Percentiles rank a stretch among this genome's conserved stretches.
These are phyloP conservation scores for Bubalus kerabau DNA, from an alignment of 2,113 vertebrate species.

Conservation along the genomic window DNA sequence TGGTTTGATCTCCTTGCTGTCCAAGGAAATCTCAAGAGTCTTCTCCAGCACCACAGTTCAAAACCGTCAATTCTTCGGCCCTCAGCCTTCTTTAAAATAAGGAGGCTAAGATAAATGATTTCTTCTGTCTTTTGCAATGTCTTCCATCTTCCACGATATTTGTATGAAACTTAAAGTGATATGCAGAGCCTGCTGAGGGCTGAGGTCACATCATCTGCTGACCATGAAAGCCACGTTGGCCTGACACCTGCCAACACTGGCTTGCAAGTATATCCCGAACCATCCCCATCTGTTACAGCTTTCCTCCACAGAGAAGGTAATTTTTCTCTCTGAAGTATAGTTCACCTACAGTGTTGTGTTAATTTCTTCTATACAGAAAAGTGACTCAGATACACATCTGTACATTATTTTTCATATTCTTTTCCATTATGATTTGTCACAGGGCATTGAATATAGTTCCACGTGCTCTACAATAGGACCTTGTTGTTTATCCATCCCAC, in stretches of 20 bases:
- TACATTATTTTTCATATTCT: neutral
- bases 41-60: neutral
- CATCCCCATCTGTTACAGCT: neutral
- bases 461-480: neutral
- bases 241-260: neutral
- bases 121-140: neutral
- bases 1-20: neutral
- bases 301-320: neutral
- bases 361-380: neutral
- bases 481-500: neutral
- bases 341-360: neutral
- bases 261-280: no score
- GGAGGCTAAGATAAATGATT: neutral
- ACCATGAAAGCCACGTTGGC: neutral
- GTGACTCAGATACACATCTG: neutral
- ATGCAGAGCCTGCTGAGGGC: neutral
- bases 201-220: rapidly evolving
- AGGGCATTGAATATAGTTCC: neutral
- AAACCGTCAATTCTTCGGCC: neutral
- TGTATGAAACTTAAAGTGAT: neutral
- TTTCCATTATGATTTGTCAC: neutral
- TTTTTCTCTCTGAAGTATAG: neutral
- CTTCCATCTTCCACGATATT: neutral
- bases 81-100: neutral
- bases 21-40: neutral